Evolutionary conservation across 2,888 invertebrate species (phyloP), one percentile per base, ranked within the genome.

Genomic region (Tachina fera): DNA sequence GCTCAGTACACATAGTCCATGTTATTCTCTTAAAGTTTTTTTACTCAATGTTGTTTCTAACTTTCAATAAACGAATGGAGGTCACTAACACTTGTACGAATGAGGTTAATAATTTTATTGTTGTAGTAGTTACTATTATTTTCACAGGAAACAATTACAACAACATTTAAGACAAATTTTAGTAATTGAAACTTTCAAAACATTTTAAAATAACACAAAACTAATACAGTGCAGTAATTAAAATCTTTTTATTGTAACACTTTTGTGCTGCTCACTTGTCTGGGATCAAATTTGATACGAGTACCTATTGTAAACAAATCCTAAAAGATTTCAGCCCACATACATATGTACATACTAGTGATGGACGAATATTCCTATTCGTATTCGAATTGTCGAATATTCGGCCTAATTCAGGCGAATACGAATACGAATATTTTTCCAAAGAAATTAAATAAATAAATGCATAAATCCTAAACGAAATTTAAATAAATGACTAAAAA

Each of bases 61-160:
- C 16, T 74, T 74, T 31, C 14, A 60, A 49, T 31, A 60, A 43
- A 43, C 60, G 51, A 81, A 58, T 75, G 53, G 68, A 75, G 68
- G 81, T 81, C 81, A 81, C 68, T 39, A 43, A 67, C 68, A 75
- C 74, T 45, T 61, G 58, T 6, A 31, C 19, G 14, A 53, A 61
- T 75, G 58, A 56, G 68, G 74, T 75, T 47, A 68, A 31, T 31
- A 31, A 81, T 51, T 60, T 16, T 58, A 22, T 60, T 74, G 13
- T 13, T 72, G 14, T 67, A 53, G 67, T 60, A 53, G 67, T 60
- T 53, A 68, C 68, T 75, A 53, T 72, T 60, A 60, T 61, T 51
- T 45, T 49, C 45, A 75, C 51, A 75, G 75, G 80, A 81, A 81
- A 58, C 31, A 74, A 43, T 67, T 51, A 60, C 51, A 60, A 47